These are phyloP conservation scores for Cylas formicarius DNA, from an alignment of 1,140 invertebrate genomes.

Conservation along the genomic window DNA sequence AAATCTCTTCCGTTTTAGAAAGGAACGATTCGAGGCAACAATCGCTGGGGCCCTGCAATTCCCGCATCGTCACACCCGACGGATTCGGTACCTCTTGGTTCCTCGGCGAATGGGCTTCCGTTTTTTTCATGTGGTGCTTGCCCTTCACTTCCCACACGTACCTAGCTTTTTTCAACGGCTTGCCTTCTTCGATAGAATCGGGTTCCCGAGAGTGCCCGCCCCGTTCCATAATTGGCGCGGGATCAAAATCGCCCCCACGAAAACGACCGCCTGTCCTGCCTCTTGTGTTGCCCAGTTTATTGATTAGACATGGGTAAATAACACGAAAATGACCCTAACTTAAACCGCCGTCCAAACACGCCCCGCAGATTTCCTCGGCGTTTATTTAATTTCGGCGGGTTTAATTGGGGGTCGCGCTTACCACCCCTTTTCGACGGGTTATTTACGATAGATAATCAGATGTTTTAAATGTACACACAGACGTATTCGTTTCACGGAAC, in stretches of 20 bases:
- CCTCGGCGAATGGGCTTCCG: not conserved
- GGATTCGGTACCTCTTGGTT: not conserved
- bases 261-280: not conserved
- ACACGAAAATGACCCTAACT: slow-evolving; percentile 3
- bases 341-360: not conserved
- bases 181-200: slow-evolving; percentile 35
- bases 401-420: not conserved
- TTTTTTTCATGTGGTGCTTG: slow-evolving; percentile 50
- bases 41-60: slow-evolving; percentile 2
- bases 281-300: slow-evolving; percentile 21
- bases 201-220: slow-evolving; percentile 14
- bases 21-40: slow-evolving; percentile 31
- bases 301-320: slow-evolving; percentile 14
- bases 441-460: slow-evolving; percentile 21
- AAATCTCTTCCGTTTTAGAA: slow-evolving; percentile 27
- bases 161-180: slow-evolving; percentile 55
- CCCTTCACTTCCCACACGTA: slow-evolving; percentile 60
- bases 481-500: no score
- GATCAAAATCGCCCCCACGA: not conserved
- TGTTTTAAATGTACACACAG: slow-evolving; percentile 24
- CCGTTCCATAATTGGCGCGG: slow-evolving; percentile 14
- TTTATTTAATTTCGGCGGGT: not conserved
- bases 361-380: not conserved
- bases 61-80: slow-evolving; percentile 20
- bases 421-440: slow-evolving; percentile 5